Percentiles rank a stretch among this genome's conserved stretches.
phyloP scores from a whole-genome alignment of 1,140 invertebrate genomes.

The Dryas iulia region DNA sequence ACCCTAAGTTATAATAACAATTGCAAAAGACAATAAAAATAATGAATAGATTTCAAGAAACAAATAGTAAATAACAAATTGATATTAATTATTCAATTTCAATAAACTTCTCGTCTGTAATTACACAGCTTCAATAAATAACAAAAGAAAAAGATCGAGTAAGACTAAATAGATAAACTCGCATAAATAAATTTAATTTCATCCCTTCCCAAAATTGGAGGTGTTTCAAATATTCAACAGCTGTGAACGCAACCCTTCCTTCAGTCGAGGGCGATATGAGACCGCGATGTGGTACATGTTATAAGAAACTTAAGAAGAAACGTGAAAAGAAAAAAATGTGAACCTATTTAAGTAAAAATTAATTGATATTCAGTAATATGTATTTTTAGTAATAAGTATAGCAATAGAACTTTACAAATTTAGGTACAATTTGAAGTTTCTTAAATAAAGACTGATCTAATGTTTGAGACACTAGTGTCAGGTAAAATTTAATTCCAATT shows the following conservation, averaged over 20 bases:
- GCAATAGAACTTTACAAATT: too few species aligned
- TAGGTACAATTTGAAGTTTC: too few species aligned
- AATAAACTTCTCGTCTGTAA: background rate
- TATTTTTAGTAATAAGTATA: too few species aligned
- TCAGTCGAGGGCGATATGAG: slow-evolving; percentile 58
- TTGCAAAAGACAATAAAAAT: too few species aligned
- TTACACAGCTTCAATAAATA: background rate
- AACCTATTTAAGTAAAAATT: background rate
- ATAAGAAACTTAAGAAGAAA: background rate
- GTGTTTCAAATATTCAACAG: slow-evolving; percentile 75
- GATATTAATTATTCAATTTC: background rate
- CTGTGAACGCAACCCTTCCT: slow-evolving; percentile 75
- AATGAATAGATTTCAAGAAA: too few species aligned
- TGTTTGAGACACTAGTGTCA: too few species aligned
- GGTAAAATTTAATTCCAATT: too few species aligned
- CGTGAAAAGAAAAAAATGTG: background rate
- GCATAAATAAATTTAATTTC: slow-evolving; percentile 78
- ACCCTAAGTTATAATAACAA: too few species aligned
- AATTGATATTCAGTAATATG: too few species aligned
- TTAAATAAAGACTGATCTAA: too few species aligned
- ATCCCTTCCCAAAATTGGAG: slow-evolving; percentile 71
- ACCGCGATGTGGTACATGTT: slow-evolving; percentile 28
- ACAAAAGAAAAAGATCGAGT: slow-evolving; percentile 36
- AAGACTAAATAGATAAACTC: slow-evolving; percentile 65
- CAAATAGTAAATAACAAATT: too few species aligned